Percentiles rank a stretch among this genome's conserved stretches.
phyloP scores from a whole-genome alignment of 2,888 invertebrate genomes.

The Aspidiotus rigidus region DNA sequence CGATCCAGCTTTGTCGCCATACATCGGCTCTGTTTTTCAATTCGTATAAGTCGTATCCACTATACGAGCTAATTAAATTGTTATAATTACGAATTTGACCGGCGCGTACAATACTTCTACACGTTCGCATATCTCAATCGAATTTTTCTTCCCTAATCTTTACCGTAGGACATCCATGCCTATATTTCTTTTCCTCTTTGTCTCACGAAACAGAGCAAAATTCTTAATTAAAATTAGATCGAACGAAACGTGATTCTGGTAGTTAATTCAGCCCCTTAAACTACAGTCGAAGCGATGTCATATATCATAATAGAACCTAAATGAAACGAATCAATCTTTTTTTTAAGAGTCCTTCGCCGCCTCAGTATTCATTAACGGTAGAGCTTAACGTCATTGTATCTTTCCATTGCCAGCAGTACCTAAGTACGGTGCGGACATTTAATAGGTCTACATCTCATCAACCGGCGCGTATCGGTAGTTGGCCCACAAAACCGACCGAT shows the following conservation, averaged over 20 bases:
- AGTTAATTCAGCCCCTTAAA: slow-evolving; percentile 16
- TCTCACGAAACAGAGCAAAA: slow-evolving; percentile 16
- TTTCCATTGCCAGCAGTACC: neutral
- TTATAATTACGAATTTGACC: neutral
- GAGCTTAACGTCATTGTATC: neutral
- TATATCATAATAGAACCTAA: slow-evolving; percentile 31
- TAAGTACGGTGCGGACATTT: neutral
- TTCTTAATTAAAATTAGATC: slow-evolving; percentile 27
- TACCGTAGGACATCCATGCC: neutral
- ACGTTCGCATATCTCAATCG: neutral
- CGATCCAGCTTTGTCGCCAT: neutral
- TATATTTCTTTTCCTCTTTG: neutral
- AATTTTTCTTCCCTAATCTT: neutral
- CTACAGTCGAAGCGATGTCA: slow-evolving; percentile 19
- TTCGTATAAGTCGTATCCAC: neutral
- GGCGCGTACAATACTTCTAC: neutral
- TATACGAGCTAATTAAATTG: neutral
- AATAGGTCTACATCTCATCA: neutral
- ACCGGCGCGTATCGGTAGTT: slow-evolving; percentile 20
- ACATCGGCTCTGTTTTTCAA: neutral
- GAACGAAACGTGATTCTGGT: slow-evolving; percentile 27
- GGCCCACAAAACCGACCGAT: slow-evolving; percentile 19
- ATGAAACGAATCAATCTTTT: slow-evolving; percentile 33
- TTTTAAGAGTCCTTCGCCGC: slow-evolving; percentile 17
- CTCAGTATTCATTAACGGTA: slow-evolving; percentile 11